These are phyloP conservation scores for Anneissia japonica DNA, from an alignment of 35 echinoderm and acorn worm species.

Conservation along the genomic window DNA sequence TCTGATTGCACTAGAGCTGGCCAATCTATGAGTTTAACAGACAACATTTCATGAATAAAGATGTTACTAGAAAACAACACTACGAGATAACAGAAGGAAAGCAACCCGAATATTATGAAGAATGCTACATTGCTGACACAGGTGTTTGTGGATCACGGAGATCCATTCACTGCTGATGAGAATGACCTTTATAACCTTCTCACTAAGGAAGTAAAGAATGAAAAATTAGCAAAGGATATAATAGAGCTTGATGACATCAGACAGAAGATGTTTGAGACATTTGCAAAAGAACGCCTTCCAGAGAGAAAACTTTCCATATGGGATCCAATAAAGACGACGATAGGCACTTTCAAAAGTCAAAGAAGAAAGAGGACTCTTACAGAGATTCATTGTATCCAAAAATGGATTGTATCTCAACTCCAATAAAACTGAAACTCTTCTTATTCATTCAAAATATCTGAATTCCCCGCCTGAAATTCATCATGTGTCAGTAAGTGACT, in stretches of 20 bases:
- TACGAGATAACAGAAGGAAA: not conserved
- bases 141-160: not conserved
- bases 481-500: too few species aligned
- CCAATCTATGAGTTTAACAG: not conserved
- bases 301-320: not conserved
- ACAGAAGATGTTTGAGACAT: constrained; percentile 1
- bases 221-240: constrained; percentile 5
- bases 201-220: not conserved
- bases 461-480: too few species aligned
- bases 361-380: constrained; percentile 9
- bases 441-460: too few species aligned
- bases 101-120: not conserved
- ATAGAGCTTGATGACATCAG: not conserved
- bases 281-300: constrained; percentile 13
- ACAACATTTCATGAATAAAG: not conserved
- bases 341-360: constrained; percentile 17
- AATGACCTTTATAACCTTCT: not conserved
- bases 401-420: too few species aligned
- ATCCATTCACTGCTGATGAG: constrained; percentile 21
- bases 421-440: too few species aligned
- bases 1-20: too few species aligned
- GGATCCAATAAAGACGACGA: constrained; percentile 9
- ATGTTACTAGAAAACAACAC: not conserved
- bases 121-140: not conserved
- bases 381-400: not conserved